Conservation (phyloP, 2,888 invertebrate species). For the Torymus texanus region DNA sequence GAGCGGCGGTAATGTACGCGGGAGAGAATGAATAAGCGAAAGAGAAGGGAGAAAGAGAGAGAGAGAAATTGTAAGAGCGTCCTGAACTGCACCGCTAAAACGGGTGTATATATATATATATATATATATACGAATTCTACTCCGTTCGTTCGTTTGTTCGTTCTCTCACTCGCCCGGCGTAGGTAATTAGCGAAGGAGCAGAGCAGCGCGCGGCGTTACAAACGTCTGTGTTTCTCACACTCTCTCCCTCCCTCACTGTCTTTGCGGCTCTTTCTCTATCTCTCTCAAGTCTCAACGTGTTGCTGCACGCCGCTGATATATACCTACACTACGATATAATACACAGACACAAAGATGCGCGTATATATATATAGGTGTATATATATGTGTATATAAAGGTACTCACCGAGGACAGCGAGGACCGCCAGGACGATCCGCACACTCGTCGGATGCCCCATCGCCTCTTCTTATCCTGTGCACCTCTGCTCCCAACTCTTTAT, state of each 20-base stretch:
- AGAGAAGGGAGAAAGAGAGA: background rate
- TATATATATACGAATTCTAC: too few relatives aligned
- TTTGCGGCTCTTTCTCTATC: background rate
- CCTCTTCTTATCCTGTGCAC: background rate
- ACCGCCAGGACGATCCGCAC: conserved; percentile 11
- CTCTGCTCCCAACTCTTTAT: background rate
- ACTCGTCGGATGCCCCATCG: background rate
- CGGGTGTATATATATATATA: too few relatives aligned
- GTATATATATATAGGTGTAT: too few relatives aligned
- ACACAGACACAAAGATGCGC: too few relatives aligned
- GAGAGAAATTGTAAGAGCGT: conserved; percentile 1
- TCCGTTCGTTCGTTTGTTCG: too few relatives aligned
- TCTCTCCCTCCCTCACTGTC: background rate
- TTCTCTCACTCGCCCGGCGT: too few relatives aligned
- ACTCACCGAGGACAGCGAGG: conserved; percentile 22
- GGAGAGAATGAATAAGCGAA: background rate
- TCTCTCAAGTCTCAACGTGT: background rate
- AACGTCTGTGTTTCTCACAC: conserved; percentile 5
- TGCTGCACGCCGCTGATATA: too few relatives aligned
- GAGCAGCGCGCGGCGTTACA: background rate
- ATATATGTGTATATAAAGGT: too few relatives aligned
- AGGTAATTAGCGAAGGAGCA: conserved; percentile 5
- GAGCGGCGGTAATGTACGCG: background rate
- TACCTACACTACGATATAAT: too few relatives aligned
- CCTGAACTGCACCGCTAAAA: background rate